phyloP scores from a whole-genome alignment of 92 coral and sea anemone genomes.

The Desmophyllum pertusum region DNA sequence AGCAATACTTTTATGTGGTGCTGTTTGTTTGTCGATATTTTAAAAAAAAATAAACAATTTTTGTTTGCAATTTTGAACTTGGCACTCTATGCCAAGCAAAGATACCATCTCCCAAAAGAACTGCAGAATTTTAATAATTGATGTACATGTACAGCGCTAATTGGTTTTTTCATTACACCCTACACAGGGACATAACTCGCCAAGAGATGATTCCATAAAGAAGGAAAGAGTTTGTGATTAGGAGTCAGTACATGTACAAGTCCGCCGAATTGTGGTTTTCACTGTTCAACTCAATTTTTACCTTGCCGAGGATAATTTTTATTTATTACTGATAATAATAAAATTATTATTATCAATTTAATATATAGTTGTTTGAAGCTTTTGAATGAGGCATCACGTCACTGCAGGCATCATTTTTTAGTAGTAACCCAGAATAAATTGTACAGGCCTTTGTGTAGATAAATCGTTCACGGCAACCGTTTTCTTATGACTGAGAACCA shows the following conservation, averaged over 20 bases:
- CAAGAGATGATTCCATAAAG: slow-evolving; percentile 25
- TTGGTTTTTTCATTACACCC: slow-evolving; percentile 37
- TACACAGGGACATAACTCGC: slow-evolving; percentile 31
- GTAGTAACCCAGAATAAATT: neutral
- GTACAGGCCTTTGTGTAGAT: neutral
- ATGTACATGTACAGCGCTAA: slow-evolving; percentile 9
- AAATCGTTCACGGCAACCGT: neutral
- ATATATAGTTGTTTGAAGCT: neutral
- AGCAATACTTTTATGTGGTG: neutral
- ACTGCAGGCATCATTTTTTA: neutral
- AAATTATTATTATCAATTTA: neutral
- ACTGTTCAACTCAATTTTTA: neutral
- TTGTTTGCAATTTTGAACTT: neutral
- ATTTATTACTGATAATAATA: neutral
- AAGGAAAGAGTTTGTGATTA: slow-evolving; percentile 16
- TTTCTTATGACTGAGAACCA: neutral
- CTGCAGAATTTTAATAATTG: neutral
- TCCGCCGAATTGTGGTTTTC: slow-evolving; percentile 10
- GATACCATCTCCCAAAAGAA: neutral
- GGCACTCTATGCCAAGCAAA: too few species aligned
- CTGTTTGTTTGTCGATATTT: neutral
- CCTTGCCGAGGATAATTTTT: neutral
- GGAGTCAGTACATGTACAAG: slow-evolving; percentile 6
- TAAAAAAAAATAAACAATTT: neutral
- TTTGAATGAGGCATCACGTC: slow-evolving; percentile 7